phyloP scores from a whole-genome alignment of 2,113 vertebrate species.

The Cheilinus undulatus region DNA sequence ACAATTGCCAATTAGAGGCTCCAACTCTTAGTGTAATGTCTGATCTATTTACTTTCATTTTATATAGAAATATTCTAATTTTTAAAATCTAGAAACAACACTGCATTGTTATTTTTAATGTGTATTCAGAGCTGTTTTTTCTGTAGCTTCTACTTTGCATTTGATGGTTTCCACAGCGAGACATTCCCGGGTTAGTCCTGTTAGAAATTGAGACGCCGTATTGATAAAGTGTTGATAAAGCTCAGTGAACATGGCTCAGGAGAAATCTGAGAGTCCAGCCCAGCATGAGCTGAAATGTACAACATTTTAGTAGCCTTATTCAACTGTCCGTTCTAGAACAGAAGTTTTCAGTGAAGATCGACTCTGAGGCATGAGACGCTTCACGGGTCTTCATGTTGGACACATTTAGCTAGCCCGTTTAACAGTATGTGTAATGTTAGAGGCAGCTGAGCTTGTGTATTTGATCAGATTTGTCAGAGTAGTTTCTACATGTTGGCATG shows the following conservation, averaged over 20 bases:
- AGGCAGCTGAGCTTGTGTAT: neutral
- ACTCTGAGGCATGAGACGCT: conserved; percentile 32
- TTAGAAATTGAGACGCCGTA: conserved; percentile 5
- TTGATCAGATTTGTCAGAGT: conserved; percentile 29
- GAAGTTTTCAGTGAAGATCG: conserved; percentile 44
- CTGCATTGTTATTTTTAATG: conserved; percentile 34
- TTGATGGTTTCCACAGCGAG: too few relatives aligned
- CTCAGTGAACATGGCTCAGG: conserved; percentile 19
- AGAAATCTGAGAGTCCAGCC: conserved; percentile 16
- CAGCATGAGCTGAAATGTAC: conserved; percentile 13
- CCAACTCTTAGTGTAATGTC: conserved; percentile 30
- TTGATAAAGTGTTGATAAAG: conserved; percentile 31
- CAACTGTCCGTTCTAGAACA: conserved; percentile 67
- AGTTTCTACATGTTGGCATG: conserved; percentile 35
- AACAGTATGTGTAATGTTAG: conserved; percentile 29
- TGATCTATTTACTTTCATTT: conserved; percentile 32
- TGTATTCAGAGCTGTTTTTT: neutral
- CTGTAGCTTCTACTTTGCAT: too few relatives aligned
- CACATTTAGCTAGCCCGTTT: conserved; percentile 27
- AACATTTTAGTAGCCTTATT: conserved; percentile 48
- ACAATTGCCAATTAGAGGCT: conserved; percentile 65
- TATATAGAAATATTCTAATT: conserved; percentile 19
- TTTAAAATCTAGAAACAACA: conserved; percentile 10
- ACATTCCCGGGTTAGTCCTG: neutral
- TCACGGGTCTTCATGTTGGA: conserved; percentile 23